Conservation (phyloP, 2,888 invertebrate species). For the Tipula confusa region DNA sequence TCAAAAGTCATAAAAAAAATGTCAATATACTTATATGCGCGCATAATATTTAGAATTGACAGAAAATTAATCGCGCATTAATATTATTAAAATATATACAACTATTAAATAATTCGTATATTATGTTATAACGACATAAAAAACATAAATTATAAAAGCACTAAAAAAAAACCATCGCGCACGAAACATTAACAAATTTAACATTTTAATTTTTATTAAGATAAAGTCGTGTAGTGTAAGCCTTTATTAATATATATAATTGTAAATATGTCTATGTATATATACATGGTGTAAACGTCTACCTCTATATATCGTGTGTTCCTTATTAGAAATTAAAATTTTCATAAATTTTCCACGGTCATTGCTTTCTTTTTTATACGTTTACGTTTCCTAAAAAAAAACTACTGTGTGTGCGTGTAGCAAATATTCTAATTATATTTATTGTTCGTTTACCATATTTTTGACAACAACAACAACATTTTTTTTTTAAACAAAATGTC, state of each 20-base stretch:
- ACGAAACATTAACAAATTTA: neutral
- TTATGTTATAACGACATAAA: neutral
- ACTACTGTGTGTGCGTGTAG: slow-evolving; percentile 7
- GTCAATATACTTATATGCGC: neutral
- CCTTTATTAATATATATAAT: neutral
- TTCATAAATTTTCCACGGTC: slow-evolving; percentile 20
- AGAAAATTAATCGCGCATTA: neutral
- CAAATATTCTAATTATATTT: slow-evolving; percentile 12
- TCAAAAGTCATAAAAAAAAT: neutral
- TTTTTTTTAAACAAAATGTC: no score
- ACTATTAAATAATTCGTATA: neutral
- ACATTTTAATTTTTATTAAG: slow-evolving; percentile 3
- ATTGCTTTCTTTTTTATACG: neutral
- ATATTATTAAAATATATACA: neutral
- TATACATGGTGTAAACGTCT: no score
- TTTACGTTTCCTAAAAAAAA: no score
- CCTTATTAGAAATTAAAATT: neutral
- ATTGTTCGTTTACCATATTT: neutral
- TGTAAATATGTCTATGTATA: neutral
- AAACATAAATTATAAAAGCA: neutral
- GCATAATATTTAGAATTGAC: neutral
- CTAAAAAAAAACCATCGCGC: neutral
- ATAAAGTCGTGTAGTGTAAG: neutral
- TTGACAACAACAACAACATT: neutral
- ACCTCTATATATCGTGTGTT: neutral